Evolutionary conservation across 2,113 vertebrate species (phyloP).

Genomic region (Polypterus bichir): DNA sequence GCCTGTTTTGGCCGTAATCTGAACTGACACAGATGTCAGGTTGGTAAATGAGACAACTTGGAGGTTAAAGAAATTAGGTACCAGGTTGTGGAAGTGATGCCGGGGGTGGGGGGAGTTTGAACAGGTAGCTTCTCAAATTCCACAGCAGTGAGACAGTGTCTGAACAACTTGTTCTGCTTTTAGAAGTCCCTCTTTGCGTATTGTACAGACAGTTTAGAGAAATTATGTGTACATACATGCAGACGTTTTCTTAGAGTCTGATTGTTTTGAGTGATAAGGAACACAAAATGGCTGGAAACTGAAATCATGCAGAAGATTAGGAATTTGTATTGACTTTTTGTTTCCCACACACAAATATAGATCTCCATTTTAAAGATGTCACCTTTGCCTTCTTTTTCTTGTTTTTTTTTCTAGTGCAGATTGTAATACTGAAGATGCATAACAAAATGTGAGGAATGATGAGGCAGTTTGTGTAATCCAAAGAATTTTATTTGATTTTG

Average conservation of each 20-base stretch:
- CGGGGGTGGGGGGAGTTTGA: background rate
- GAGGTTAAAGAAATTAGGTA: background rate
- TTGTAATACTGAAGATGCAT: too few relatives aligned
- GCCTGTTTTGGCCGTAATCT: background rate
- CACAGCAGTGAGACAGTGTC: background rate
- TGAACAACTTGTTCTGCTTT: background rate
- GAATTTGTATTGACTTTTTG: conserved; percentile 44
- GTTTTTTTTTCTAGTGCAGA: too few relatives aligned
- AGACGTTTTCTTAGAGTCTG: too few relatives aligned
- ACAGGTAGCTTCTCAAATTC: background rate
- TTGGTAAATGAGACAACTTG: background rate
- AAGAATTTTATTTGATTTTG: too few relatives aligned
- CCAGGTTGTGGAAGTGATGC: background rate
- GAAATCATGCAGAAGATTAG: conserved; percentile 63
- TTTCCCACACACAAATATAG: conserved; percentile 45
- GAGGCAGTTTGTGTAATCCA: too few relatives aligned
- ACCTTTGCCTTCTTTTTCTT: conserved; percentile 23
- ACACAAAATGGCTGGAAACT: conserved; percentile 10
- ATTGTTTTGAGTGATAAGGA: too few relatives aligned
- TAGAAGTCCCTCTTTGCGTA: too few relatives aligned
- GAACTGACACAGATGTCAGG: background rate
- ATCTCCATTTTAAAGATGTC: conserved; percentile 55
- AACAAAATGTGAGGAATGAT: too few relatives aligned
- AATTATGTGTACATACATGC: too few relatives aligned
- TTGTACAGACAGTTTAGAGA: too few relatives aligned